phyloP scores from a whole-genome alignment of 2,113 vertebrate species.

The Cyrtonyx montezumae region DNA sequence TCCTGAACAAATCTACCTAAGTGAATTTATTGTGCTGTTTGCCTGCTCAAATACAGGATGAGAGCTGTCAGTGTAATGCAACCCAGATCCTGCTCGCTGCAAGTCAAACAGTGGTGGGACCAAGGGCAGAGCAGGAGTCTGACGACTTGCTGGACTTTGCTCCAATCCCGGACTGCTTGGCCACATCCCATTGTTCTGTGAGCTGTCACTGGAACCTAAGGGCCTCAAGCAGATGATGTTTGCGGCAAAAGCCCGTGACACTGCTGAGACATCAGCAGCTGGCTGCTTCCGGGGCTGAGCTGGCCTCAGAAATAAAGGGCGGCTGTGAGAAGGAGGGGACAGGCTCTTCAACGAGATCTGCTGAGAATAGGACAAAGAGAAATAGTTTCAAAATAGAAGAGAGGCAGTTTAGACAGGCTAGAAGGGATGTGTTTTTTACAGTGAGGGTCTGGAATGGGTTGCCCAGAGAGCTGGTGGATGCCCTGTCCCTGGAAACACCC shows the following conservation, averaged over 20 bases:
- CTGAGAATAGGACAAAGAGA: too few species aligned
- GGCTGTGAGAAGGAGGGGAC: too few species aligned
- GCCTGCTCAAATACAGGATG: conserved; percentile 44
- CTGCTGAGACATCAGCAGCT: background rate
- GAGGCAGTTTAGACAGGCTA: too few species aligned
- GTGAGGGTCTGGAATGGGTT: too few species aligned
- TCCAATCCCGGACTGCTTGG: background rate
- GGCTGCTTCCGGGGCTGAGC: background rate
- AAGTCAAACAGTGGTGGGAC: background rate
- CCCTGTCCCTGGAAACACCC: too few species aligned
- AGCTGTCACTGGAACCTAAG: background rate
- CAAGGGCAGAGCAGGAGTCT: background rate
- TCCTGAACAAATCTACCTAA: conserved; percentile 8
- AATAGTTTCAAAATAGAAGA: too few species aligned
- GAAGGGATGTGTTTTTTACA: too few species aligned
- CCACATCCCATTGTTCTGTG: background rate
- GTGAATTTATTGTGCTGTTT: conserved; percentile 52
- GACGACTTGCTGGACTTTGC: background rate
- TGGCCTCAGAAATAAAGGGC: background rate
- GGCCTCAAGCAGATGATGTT: background rate
- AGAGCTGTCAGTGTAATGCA: background rate
- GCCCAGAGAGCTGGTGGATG: too few species aligned
- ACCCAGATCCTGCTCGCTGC: conserved; percentile 17
- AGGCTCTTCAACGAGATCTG: too few species aligned
- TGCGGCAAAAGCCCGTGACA: background rate